Evolutionary conservation across 2,113 vertebrate species (phyloP).

Genomic region (Pholis gunnellus): DNA sequence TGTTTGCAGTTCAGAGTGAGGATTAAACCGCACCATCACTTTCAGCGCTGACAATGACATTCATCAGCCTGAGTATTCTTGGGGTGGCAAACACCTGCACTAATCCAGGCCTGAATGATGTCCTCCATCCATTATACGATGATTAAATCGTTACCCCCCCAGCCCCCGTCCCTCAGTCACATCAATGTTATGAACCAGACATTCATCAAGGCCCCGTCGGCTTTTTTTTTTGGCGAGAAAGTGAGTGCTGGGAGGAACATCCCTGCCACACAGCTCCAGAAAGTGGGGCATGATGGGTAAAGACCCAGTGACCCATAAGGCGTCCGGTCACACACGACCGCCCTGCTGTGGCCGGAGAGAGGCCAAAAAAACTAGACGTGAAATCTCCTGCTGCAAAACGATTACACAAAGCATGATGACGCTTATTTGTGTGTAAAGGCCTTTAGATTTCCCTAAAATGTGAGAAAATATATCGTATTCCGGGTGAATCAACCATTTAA

Average conservation of each 20-base stretch:
- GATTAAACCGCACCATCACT: constrained; percentile 63
- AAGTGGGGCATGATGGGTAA: constrained; percentile 60
- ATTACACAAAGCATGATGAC: neutral
- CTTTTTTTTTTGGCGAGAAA: constrained; percentile 45
- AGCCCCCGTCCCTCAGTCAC: constrained; percentile 44
- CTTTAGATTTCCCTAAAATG: neutral
- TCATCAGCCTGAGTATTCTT: constrained; percentile 68
- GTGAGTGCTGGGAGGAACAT: constrained; percentile 23
- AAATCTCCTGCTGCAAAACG: neutral
- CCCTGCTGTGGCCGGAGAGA: constrained; percentile 22
- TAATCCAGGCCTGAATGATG: constrained; percentile 70
- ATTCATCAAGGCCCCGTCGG: constrained; percentile 68
- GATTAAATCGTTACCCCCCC: constrained; percentile 73
- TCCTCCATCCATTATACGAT: constrained; percentile 74
- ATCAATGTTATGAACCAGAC: constrained; percentile 59
- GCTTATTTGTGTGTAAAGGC: neutral
- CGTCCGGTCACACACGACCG: constrained; percentile 18
- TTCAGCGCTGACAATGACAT: constrained; percentile 65
- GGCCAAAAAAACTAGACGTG: neutral
- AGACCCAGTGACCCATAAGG: constrained; percentile 58
- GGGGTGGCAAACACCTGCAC: constrained; percentile 71
- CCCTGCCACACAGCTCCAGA: constrained; percentile 16
- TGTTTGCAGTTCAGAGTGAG: constrained; percentile 57
- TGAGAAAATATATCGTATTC: neutral
- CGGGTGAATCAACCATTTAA: neutral